Evolutionary conservation across 1,140 invertebrate genomes (phyloP).

Genomic region (Drosophila gunungcola): DNA sequence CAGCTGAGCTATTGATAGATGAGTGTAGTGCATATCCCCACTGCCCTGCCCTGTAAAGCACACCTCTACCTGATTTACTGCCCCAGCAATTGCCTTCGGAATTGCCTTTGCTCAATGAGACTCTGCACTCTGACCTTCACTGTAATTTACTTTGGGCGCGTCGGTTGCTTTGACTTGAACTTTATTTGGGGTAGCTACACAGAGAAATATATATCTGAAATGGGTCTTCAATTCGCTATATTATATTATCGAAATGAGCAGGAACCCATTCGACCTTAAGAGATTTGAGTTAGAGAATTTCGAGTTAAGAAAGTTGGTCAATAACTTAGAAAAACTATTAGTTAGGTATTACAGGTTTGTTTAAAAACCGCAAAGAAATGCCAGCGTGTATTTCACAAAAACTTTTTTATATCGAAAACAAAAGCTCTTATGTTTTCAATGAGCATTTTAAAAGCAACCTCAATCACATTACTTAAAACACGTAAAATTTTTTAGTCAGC

Average conservation of each 20-base stretch:
- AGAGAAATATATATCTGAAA: background rate
- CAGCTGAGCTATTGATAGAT: constrained; percentile 50
- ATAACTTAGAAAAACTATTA: too few species aligned
- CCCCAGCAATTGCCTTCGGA: constrained; percentile 43
- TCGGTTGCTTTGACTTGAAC: constrained; percentile 16
- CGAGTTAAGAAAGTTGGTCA: too few species aligned
- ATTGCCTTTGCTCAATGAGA: constrained; percentile 36
- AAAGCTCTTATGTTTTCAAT: too few species aligned
- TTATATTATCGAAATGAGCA: background rate
- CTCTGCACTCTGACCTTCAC: constrained; percentile 37
- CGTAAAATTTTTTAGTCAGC: too few species aligned
- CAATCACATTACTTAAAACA: too few species aligned
- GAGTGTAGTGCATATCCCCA: background rate
- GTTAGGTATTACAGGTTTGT: too few species aligned
- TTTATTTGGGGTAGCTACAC: constrained; percentile 23
- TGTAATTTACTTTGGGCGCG: constrained; percentile 31
- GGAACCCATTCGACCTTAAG: too few species aligned
- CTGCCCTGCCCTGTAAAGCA: background rate
- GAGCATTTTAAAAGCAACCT: too few species aligned
- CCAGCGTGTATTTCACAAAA: too few species aligned
- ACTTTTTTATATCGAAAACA: too few species aligned
- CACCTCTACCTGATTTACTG: constrained; percentile 12
- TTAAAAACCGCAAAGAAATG: too few species aligned
- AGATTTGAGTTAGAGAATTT: too few species aligned
- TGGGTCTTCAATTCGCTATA: background rate